These are phyloP conservation scores for Rhyacichthys aspro DNA, from an alignment of 2,797 vertebrate species.

Conservation along the genomic window DNA sequence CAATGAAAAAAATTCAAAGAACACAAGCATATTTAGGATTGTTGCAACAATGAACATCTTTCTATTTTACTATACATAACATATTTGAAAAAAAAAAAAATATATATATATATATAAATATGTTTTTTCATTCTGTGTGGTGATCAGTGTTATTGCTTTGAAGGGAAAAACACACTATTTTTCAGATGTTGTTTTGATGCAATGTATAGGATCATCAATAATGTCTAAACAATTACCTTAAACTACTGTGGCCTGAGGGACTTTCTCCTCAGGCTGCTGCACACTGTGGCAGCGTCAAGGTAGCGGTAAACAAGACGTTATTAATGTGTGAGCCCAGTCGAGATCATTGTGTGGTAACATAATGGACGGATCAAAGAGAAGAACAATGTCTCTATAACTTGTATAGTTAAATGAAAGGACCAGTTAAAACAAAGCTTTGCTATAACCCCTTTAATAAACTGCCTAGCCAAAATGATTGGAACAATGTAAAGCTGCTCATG, in stretches of 20 bases:
- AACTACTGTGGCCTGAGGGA: constrained; percentile 14
- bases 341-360: constrained; percentile 26
- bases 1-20: constrained; percentile 26
- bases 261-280: background rate
- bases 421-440: background rate
- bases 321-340: background rate
- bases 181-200: constrained; percentile 20
- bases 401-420: background rate
- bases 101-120: background rate
- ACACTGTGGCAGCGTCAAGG: constrained; percentile 13
- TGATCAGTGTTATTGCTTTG: background rate
- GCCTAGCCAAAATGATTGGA: background rate
- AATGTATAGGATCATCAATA: constrained; percentile 6
- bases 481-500: background rate
- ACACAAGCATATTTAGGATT: background rate
- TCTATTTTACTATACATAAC: background rate
- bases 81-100: background rate
- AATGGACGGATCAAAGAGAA: constrained; percentile 10
- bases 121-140: background rate
- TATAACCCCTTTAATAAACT: background rate
- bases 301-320: constrained; percentile 31
- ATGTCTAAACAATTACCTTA: constrained; percentile 37
- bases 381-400: constrained; percentile 12
- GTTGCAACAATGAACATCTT: background rate
- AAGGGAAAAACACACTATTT: constrained; percentile 1